Conservation (phyloP, 2,113 vertebrate species). For the Hypocryptadius cinnamomeus region DNA sequence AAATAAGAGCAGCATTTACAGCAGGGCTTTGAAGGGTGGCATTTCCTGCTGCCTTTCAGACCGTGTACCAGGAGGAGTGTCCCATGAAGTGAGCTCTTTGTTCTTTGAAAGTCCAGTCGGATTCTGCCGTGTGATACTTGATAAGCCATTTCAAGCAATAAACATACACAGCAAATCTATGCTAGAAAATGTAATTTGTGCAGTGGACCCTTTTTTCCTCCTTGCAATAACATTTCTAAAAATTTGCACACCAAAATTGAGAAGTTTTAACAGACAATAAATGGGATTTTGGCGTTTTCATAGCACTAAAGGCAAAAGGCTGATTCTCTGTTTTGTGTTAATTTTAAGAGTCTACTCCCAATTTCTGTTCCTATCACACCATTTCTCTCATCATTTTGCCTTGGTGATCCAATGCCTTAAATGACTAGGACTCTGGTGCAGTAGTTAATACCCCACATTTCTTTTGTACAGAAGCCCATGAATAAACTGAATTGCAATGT, state of each 20-base stretch:
- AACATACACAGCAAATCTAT: neutral
- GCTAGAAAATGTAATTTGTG: neutral
- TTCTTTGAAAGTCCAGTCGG: neutral
- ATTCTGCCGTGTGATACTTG: neutral
- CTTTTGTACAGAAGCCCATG: neutral
- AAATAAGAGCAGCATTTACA: neutral
- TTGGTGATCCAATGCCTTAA: neutral
- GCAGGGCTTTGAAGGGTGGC: slow-evolving; percentile 34
- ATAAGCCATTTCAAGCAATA: neutral
- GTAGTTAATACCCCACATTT: neutral
- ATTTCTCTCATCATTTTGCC: neutral
- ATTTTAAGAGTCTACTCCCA: neutral
- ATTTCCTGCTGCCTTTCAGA: slow-evolving; percentile 36
- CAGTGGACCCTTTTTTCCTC: neutral
- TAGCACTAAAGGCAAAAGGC: neutral
- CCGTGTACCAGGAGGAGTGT: neutral
- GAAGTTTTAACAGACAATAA: neutral
- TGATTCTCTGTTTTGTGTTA: neutral
- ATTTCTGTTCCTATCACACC: neutral
- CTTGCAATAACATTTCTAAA: neutral
- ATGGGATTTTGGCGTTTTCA: neutral
- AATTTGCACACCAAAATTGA: neutral
- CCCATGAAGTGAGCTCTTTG: slow-evolving; percentile 8
- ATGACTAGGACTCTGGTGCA: neutral
- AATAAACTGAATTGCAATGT: neutral